These are phyloP conservation scores for Macropus fuliginosus DNA, from an alignment of 2,797 vertebrate genomes.

Conservation along the genomic window DNA sequence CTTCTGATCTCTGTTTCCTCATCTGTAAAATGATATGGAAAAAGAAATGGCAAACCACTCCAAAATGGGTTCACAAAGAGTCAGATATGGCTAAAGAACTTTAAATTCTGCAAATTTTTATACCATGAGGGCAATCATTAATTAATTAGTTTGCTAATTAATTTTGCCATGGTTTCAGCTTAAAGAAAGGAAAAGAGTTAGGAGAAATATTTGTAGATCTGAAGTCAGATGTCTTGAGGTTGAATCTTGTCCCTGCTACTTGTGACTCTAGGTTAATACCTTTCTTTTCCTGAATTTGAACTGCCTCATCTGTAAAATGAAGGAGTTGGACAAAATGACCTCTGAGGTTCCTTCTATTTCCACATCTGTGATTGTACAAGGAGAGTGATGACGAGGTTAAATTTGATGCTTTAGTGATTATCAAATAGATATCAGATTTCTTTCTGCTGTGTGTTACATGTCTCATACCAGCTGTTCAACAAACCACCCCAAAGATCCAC, in stretches of 20 bases:
- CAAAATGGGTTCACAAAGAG: not conserved
- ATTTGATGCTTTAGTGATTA: not conserved
- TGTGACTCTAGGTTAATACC: not conserved
- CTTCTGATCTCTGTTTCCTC: not conserved
- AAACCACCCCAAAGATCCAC: not conserved
- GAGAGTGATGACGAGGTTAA: not conserved
- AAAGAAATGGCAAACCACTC: not conserved
- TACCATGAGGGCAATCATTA: not conserved
- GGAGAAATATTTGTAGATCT: not conserved
- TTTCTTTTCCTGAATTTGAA: not conserved
- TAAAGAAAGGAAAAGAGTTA: not conserved
- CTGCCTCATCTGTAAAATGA: not conserved
- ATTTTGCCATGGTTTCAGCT: not conserved
- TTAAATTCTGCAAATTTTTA: not conserved
- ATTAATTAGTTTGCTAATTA: not conserved
- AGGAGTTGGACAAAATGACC: not conserved
- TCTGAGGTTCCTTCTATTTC: not conserved
- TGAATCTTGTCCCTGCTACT: not conserved
- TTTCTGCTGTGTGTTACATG: not conserved
- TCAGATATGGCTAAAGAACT: not conserved
- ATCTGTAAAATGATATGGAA: not conserved
- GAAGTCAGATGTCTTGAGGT: not conserved
- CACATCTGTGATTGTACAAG: not conserved
- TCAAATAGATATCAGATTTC: not conserved
- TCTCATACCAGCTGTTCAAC: not conserved